Evolutionary conservation across 2,888 invertebrate genomes (phyloP), one percentile per base, ranked within the genome.

Genomic region (Coelogynopora nodosa): DNA sequence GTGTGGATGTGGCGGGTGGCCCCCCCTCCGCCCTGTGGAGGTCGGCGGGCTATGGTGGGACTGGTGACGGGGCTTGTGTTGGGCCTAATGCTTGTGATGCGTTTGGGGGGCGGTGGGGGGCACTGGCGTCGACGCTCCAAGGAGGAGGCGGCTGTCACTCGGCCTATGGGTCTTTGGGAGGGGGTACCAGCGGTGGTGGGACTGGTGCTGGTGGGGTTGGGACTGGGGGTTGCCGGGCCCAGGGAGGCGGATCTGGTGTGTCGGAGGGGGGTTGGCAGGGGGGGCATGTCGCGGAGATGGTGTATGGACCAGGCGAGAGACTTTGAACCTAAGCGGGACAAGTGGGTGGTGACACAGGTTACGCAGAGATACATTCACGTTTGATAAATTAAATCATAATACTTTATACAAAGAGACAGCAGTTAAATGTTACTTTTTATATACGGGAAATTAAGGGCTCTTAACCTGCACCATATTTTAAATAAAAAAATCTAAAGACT

Each of bases 61-160:
- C 26, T 67, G 27, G 67, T 85, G 2, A 85, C 30, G 30, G 85
- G 85, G 84, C 84, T 87, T 28, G 74, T 67, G 30, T 74, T 29
- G 29, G 29, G 23, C 31, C 80, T 67, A 67, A 74, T 87, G 49
- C 86, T 84, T 28, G 82, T 81, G 23, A 91, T 92, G 67, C 93
- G 90, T 89, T 93, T 93, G 0, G 93, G 93, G 2, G 93, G 93
- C 0, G 93, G 92, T n/a, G 93, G 93, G 5, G 92, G 74, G 23
- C 27, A 26, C 2, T 74, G 74, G 23, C 74, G 74, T 74, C 74
- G 74, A 26, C 74, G 74, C 74, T 74, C 74, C 2, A 74, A 26
- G 23, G 74, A 74, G 74, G 74, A 26, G 23, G 74, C 5, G 74
- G 74, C 74, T 13, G 74, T 74, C 2, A 74, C 74, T 23, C 74